Conservation (phyloP, 2,888 invertebrate genomes). For the Plutella xylostella region DNA sequence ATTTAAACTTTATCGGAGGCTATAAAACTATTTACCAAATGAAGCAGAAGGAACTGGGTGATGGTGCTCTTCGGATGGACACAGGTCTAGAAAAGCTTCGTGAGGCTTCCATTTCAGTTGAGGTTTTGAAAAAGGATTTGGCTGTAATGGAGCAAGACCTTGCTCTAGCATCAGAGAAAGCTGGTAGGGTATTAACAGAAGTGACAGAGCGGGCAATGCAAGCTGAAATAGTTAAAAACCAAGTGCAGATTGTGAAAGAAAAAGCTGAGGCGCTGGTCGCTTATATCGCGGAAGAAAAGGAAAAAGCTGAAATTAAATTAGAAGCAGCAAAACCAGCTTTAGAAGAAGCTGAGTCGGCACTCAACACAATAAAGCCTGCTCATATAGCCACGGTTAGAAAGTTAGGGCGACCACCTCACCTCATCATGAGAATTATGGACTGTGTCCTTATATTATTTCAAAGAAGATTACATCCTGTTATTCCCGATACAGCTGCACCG, state of each 20-base stretch:
- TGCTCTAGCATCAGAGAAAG: constrained; percentile 92
- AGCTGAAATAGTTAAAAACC: constrained; percentile 95
- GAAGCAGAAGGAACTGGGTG: constrained; percentile 90
- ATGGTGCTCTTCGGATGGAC: constrained; percentile 94
- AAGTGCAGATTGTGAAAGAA: constrained; percentile 95
- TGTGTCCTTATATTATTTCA: constrained; percentile 94
- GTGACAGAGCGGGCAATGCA: constrained; percentile 95
- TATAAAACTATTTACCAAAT: constrained; percentile 94
- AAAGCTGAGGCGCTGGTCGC: constrained; percentile 91
- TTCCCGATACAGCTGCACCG: constrained; percentile 82
- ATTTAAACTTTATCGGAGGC: constrained; percentile 93
- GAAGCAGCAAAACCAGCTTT: constrained; percentile 96
- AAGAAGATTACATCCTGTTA: constrained; percentile 84
- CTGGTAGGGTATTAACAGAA: constrained; percentile 87
- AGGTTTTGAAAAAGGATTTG: constrained; percentile 89
- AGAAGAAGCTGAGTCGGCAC: constrained; percentile 93
- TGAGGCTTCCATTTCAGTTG: constrained; percentile 94
- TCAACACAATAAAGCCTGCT: constrained; percentile 96
- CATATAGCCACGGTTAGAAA: constrained; percentile 96
- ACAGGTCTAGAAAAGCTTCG: constrained; percentile 94
- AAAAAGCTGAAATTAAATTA: constrained; percentile 89
- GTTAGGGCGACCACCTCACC: constrained; percentile 93
- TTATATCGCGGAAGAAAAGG: constrained; percentile 91
- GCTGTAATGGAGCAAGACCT: constrained; percentile 96
- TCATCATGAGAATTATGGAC: constrained; percentile 99